A percentile compares a stretch with the other conserved stretches of the same genome.
Evolutionary conservation across 2,888 invertebrate genomes (phyloP).

Genomic region (Leptopilina syphax): DNA sequence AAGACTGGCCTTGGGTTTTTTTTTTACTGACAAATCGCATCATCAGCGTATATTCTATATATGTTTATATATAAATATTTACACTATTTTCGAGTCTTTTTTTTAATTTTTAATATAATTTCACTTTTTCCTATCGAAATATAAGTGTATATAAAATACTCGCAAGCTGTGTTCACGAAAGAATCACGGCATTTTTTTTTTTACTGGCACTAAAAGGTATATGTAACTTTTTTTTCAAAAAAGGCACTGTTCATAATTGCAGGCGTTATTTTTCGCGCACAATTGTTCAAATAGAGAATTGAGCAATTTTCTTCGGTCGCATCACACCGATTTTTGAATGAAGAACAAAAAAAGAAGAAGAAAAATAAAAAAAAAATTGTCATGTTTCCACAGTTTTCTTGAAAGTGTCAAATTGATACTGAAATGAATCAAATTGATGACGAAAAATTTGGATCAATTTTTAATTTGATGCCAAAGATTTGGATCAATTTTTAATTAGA

Average conservation of each 20-base stretch:
- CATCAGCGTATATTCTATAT: neutral
- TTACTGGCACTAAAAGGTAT: conserved; percentile 54
- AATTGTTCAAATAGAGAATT: conserved; percentile 44
- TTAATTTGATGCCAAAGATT: too few species aligned
- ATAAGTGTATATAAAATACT: conserved; percentile 4
- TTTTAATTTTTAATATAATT: conserved; percentile 1
- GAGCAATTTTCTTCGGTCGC: too few species aligned
- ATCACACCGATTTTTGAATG: too few species aligned
- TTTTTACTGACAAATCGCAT: conserved; percentile 16
- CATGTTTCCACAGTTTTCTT: conserved; percentile 35
- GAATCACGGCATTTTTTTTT: conserved; percentile 53
- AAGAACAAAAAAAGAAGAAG: too few species aligned
- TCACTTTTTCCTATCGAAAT: neutral
- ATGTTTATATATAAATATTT: conserved; percentile 21
- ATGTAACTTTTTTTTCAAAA: conserved; percentile 20
- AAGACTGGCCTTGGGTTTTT: conserved; percentile 22
- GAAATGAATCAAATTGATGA: too few species aligned
- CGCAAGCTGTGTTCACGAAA: conserved; percentile 8
- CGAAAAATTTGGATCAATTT: too few species aligned
- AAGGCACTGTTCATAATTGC: conserved; percentile 55
- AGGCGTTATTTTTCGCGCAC: conserved; percentile 50
- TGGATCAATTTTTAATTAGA: too few species aligned
- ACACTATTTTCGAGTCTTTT: neutral
- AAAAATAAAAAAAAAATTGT: too few species aligned
- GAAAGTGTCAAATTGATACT: neutral